A percentile compares a stretch with the other conserved stretches of the same genome.
Conservation (phyloP, 1,140 invertebrate genomes). For the Hyposmocoma kahamanoa region DNA sequence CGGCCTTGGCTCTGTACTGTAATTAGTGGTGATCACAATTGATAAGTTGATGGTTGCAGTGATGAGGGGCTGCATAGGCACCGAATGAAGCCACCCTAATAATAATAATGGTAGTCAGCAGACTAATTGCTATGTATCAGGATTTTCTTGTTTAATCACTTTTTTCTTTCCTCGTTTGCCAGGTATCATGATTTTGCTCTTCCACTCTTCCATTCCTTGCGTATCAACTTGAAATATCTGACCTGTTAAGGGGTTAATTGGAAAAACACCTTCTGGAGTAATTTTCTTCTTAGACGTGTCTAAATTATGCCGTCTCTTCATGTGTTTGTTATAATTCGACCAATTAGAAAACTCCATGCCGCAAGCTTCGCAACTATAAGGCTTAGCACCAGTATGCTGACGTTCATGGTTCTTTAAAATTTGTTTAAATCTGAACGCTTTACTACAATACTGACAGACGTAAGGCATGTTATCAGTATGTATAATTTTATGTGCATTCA, state of each 20-base stretch:
- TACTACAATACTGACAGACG: conserved; percentile 81
- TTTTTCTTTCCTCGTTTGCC: conserved; percentile 33
- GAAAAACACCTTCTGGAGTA: conserved; percentile 49
- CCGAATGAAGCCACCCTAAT: too few species aligned
- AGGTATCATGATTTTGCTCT: conserved; percentile 39
- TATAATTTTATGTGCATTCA: conserved; percentile 63
- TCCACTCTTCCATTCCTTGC: conserved; percentile 45
- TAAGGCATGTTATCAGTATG: conserved; percentile 92
- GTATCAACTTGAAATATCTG: conserved; percentile 37
- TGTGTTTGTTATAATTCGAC: conserved; percentile 86
- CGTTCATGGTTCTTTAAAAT: conserved; percentile 79
- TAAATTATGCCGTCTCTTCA: conserved; percentile 80
- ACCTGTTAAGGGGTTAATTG: conserved; percentile 42
- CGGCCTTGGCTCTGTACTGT: too few species aligned
- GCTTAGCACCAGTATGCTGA: conserved; percentile 78
- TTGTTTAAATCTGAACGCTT: conserved; percentile 81
- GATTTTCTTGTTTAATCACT: conserved; percentile 22
- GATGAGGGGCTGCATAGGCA: too few species aligned
- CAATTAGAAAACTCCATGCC: conserved; percentile 83
- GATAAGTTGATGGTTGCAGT: too few species aligned
- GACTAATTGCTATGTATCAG: too few species aligned
- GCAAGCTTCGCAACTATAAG: conserved; percentile 75
- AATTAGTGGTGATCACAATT: too few species aligned
- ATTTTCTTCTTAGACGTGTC: conserved; percentile 60
- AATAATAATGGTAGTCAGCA: too few species aligned